Evolutionary conservation across 2,888 invertebrate genomes (phyloP).

Genomic region (Ornithoptera alexandrae): DNA sequence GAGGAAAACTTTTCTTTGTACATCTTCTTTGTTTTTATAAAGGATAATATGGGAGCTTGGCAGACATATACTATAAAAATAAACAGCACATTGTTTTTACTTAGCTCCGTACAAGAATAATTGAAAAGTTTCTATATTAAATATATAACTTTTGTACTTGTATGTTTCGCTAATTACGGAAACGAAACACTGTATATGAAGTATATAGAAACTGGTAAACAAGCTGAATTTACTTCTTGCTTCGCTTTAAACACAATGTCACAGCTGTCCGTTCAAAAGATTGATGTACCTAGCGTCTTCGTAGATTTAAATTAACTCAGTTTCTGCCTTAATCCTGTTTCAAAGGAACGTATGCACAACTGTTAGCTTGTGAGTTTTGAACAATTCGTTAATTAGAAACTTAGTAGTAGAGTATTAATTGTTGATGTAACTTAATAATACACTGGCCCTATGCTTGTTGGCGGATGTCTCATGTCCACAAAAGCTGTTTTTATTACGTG

Average conservation of each 20-base stretch:
- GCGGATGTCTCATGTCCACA: no score
- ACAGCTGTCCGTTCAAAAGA: constrained; percentile 14
- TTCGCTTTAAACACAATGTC: constrained; percentile 9
- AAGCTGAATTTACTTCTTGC: constrained; percentile 1
- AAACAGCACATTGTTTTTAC: no score
- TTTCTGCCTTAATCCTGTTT: constrained; percentile 12
- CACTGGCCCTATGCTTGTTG: no score
- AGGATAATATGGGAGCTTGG: constrained; percentile 29
- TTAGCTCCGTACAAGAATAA: no score
- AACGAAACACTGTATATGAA: no score
- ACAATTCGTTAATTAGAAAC: constrained; percentile 32
- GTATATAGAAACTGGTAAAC: no score
- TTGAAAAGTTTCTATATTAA: no score
- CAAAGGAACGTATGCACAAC: constrained; percentile 22
- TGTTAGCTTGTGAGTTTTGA: constrained; percentile 23
- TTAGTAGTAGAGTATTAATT: constrained; percentile 3
- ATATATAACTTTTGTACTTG: no score
- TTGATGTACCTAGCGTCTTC: constrained; percentile 15
- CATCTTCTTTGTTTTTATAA: constrained; percentile 53
- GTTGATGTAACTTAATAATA: no score
- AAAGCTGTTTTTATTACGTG: no score
- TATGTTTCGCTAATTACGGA: no score
- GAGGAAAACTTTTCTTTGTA: constrained; percentile 65
- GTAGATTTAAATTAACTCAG: constrained; percentile 33
- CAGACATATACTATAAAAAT: no score